These are phyloP conservation scores for Spisula subtruncata DNA, from an alignment of 2,888 invertebrate genomes.

Conservation along the genomic window DNA sequence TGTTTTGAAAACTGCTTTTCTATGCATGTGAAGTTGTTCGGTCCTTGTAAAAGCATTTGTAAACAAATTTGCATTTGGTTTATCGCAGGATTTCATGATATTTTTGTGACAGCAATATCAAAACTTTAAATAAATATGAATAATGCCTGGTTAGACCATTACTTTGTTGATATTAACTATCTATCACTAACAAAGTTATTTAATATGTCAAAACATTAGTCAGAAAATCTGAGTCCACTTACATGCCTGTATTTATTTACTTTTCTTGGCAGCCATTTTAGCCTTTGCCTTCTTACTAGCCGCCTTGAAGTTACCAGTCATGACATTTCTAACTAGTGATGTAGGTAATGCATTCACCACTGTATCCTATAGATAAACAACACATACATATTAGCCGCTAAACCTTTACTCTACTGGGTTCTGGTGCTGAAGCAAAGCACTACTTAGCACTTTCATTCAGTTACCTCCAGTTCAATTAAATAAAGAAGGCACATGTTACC, in stretches of 20 bases:
- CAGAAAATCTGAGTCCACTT: not conserved
- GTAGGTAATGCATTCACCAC: not conserved
- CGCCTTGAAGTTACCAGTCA: not conserved
- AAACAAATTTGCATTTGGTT: not conserved
- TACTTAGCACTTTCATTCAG: too few species aligned
- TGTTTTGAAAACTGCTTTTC: too few species aligned
- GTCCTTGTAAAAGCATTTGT: not conserved
- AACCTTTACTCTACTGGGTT: not conserved
- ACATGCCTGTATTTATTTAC: constrained; percentile 29
- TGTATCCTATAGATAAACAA: not conserved
- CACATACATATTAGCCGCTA: not conserved
- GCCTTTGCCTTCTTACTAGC: constrained; percentile 31
- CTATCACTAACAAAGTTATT: not conserved
- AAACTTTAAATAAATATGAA: too few species aligned
- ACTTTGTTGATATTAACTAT: too few species aligned
- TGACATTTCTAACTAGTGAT: not conserved
- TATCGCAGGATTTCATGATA: not conserved
- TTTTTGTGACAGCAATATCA: too few species aligned
- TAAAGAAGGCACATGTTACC: too few species aligned
- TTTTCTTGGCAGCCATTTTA: constrained; percentile 35
- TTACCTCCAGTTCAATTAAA: too few species aligned
- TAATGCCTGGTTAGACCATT: too few species aligned
- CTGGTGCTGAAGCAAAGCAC: too few species aligned
- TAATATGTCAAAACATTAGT: not conserved
- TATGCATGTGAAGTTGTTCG: too few species aligned